phyloP scores from a whole-genome alignment of 2,797 vertebrate species.

The Esox lucius region DNA sequence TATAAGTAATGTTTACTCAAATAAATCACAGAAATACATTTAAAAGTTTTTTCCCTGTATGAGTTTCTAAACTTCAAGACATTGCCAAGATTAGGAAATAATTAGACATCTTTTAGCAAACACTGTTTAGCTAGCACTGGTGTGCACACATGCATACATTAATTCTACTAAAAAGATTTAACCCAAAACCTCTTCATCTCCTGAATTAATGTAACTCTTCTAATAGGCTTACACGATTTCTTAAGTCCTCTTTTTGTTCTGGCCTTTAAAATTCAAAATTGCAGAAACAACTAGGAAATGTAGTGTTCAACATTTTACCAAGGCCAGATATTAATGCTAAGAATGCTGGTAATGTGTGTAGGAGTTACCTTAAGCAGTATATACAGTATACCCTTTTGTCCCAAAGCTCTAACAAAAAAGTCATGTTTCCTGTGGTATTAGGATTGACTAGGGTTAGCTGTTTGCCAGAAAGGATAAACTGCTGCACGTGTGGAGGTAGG shows the following conservation, averaged over 20 bases:
- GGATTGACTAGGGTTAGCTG: no score
- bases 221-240: conserved; percentile 41
- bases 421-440: conserved; percentile 65
- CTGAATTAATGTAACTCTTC: not conserved
- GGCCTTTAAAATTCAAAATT: not conserved
- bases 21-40: not conserved
- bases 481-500: conserved; percentile 9
- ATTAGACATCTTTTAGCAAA: conserved; percentile 4
- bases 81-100: conserved; percentile 24
- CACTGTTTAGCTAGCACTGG: not conserved
- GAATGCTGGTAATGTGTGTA: conserved; percentile 49
- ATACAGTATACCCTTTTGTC: conserved; percentile 58
- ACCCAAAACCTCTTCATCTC: not conserved
- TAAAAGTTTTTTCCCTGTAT: not conserved
- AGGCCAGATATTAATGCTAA: conserved; percentile 13
- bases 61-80: no score
- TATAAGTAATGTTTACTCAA: not conserved
- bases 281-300: conserved; percentile 20
- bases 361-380: conserved; percentile 47
- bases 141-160: not conserved
- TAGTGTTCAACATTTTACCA: conserved; percentile 17
- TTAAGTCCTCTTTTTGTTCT: conserved; percentile 22
- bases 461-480: conserved; percentile 20
- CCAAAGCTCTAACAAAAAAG: conserved; percentile 56
- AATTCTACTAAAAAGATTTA: not conserved